phyloP scores from a whole-genome alignment of 2,888 invertebrate genomes.

The Heliothis peltigera region DNA sequence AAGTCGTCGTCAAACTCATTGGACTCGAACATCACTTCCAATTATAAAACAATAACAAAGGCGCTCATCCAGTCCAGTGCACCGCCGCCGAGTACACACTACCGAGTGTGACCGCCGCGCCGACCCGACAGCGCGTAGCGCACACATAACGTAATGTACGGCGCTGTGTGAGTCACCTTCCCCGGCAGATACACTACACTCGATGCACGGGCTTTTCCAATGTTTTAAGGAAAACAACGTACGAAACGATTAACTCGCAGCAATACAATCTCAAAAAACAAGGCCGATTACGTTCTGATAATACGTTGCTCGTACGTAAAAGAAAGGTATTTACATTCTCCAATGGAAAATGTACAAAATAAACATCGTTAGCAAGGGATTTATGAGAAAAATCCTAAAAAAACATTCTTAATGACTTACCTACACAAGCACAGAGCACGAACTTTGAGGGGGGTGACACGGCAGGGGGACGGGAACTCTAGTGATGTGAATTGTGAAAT shows the following conservation, averaged over 20 bases:
- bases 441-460: neutral
- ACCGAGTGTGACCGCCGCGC: slow-evolving; percentile 16
- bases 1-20: slow-evolving; percentile 55
- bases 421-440: slow-evolving; percentile 1
- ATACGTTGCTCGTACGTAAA: neutral
- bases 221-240: slow-evolving; percentile 33
- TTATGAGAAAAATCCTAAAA: slow-evolving; percentile 1
- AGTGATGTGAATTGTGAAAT: no score
- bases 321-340: neutral
- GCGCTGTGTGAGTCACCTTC: slow-evolving; percentile 38
- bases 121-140: neutral
- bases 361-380: slow-evolving; percentile 10
- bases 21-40: slow-evolving; percentile 58
- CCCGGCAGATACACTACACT: slow-evolving; percentile 8
- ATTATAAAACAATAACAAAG: slow-evolving; percentile 47
- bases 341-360: neutral
- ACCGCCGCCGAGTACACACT: slow-evolving; percentile 26
- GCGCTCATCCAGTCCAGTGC: slow-evolving; percentile 40
- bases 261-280: neutral
- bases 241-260: neutral
- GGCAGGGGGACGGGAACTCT: no score
- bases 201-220: slow-evolving; percentile 34
- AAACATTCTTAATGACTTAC: slow-evolving; percentile 14
- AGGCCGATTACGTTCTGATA: neutral
- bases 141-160: slow-evolving; percentile 6